Base-by-base conservation (phyloP, 2,888 invertebrate species). In the Agrochola lychnidis region DNA sequence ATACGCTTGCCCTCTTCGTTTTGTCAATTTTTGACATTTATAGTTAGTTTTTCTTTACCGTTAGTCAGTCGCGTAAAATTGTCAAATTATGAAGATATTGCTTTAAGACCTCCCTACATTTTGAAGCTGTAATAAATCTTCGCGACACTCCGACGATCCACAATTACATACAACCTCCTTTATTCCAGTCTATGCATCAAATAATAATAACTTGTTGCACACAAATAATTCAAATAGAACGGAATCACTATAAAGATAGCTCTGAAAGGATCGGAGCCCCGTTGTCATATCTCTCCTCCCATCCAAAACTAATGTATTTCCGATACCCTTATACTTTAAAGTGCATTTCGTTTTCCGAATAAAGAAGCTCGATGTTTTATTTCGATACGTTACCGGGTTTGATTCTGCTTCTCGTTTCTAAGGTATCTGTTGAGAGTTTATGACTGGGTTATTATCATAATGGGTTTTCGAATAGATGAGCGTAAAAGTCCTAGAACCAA, bases 291-390 rank as follows among this genome's bases (percentile, higher is more conserved):
- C 90, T 91, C 83, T 90, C 89, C 91, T 91, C 88, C 90, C 89
- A 92, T 90, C 91, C 91, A 92, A 90, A 93, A 94, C 94, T 95
- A 95, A 95, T 94, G 94, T 93, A 93, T 95, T 95, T 95, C 95
- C 95, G 88, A 95, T 95, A 94, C 90, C 91, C 90, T 88, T 91
- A 91, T 90, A 91, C 91, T 94, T 92, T 89, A 91, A 92, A 94
- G 90, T 93, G 93, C 93, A 94, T 94, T 94, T 91, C 88, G 86
- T 89, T 91, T n/a, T 63, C 78, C 79, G 88, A 88, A 76, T 80
- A 84, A 83, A 88, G 73, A 81, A 79, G 70, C 74, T 68, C 70
- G 63, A 76, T 81, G 80, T 89, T 91, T 89, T 88, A 91, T 90
- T 83, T 85, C 79, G 78, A 86, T 84, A 82, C 75, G 70, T 79